phyloP scores from a whole-genome alignment of 2,888 invertebrate species.

The Stomorhina lunata region DNA sequence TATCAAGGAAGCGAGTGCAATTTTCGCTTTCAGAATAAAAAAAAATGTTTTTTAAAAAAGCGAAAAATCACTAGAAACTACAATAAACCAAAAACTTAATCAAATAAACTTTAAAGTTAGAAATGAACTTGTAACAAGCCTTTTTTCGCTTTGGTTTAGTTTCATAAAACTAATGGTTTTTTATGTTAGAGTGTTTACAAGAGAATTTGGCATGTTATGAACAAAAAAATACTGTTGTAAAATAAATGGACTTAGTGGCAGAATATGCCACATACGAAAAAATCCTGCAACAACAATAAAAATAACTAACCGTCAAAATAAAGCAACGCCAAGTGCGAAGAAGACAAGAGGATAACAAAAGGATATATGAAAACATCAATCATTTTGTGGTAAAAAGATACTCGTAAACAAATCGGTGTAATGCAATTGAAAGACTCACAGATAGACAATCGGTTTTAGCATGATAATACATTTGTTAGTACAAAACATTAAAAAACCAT shows the following conservation, averaged over 20 bases:
- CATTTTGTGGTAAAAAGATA: slow-evolving; percentile 46
- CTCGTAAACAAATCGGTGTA: slow-evolving; percentile 1
- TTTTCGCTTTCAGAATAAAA: background rate
- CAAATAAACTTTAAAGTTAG: slow-evolving; percentile 9
- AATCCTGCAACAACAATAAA: slow-evolving; percentile 26
- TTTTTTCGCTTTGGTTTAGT: background rate
- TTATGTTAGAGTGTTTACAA: background rate
- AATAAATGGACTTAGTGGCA: slow-evolving; percentile 51
- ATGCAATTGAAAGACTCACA: background rate
- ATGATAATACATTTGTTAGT: no score
- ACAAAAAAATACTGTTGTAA: slow-evolving; percentile 28
- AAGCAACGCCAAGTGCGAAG: background rate
- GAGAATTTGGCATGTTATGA: slow-evolving; percentile 32
- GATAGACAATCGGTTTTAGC: background rate
- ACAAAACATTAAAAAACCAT: no score
- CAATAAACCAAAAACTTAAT: background rate
- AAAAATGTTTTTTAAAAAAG: background rate
- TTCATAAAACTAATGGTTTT: background rate
- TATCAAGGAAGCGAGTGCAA: background rate
- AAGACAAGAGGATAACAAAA: slow-evolving; percentile 27
- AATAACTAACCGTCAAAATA: background rate
- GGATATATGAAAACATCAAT: slow-evolving; percentile 53
- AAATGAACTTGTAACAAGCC: slow-evolving; percentile 33
- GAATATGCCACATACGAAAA: no score
- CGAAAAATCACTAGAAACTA: background rate